Evolutionary conservation across 2,888 invertebrate genomes (phyloP), one percentile per base, ranked within the genome.

Genomic region (Brachylomia viminalis): DNA sequence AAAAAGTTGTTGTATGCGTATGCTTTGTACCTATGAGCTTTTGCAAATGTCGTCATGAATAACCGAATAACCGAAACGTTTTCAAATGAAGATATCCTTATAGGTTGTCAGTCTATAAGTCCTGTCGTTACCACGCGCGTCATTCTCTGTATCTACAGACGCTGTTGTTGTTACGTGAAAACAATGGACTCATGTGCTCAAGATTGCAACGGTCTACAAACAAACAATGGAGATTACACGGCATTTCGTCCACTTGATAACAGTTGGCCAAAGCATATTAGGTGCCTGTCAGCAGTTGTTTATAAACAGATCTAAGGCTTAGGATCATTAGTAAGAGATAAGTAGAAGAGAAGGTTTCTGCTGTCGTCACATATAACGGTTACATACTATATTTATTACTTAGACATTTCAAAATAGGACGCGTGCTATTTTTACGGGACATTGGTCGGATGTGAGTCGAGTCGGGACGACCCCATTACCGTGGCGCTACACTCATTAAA

Each of bases 401-500:
- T n/a, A n/a, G n/a, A 69, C 78, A 68, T 81, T 68, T 86, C 58
- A 79, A 85, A 82, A 78, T 82, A 81, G 77, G 83, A 78, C 84
- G 85, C 85, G 88, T 80, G 90, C 90, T 92, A 92, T 92, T 94
- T 94, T 93, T 91, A 92, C 88, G 90, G 90, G 90, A 83, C 90
- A 85, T 87, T 87, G 82, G 87, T 88, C 89, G 88, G 88, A 91
- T 90, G 90, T 89, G 83, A 89, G 89, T 85, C 86, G 87, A 90
- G 87, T 83, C 88, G 92, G 90, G 90, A 82, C 90, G 93, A 91
- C 91, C 93, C 93, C 90, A 93, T 93, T 93, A 92, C 91, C 90
- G 92, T 90, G 89, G 89, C 90, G 88, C 90, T 92, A 91, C 91
- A 92, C 91, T 95, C 94, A 94, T 95, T 95, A 94, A 95, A 94